Evolutionary conservation across 2,888 invertebrate species (phyloP).

Genomic region (Craniophora ligustri): DNA sequence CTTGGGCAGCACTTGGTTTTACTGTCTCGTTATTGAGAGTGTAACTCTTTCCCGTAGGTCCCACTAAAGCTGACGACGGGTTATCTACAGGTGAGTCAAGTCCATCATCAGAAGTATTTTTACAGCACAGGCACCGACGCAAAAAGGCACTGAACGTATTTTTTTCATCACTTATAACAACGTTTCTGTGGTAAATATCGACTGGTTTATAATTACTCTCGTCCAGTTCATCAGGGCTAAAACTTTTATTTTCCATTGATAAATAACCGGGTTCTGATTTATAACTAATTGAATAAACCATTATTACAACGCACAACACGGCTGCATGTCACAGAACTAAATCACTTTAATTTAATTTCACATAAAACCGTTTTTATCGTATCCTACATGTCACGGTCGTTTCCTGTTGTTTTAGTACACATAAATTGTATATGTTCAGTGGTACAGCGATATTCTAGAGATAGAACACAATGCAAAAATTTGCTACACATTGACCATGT

Average conservation of each 20-base stretch:
- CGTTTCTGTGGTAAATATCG: slow-evolving; percentile 69
- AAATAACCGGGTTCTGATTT: slow-evolving; percentile 68
- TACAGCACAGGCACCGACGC: slow-evolving; percentile 69
- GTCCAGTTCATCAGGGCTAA: slow-evolving; percentile 52
- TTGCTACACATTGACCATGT: slow-evolving; percentile 17
- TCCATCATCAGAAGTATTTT: slow-evolving; percentile 54
- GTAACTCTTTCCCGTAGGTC: slow-evolving; percentile 73
- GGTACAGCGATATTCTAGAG: slow-evolving; percentile 64
- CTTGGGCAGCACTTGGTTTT: slow-evolving; percentile 34
- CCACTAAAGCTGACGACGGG: slow-evolving; percentile 71
- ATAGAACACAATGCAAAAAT: slow-evolving; percentile 58
- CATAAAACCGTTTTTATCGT: slow-evolving; percentile 80
- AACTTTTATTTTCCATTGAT: slow-evolving; percentile 68
- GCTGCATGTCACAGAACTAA: slow-evolving; percentile 63
- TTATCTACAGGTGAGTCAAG: slow-evolving; percentile 64
- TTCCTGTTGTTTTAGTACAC: slow-evolving; percentile 74
- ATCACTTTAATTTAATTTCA: slow-evolving; percentile 67
- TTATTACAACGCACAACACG: slow-evolving; percentile 65
- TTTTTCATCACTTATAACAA: slow-evolving; percentile 55
- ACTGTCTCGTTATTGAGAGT: slow-evolving; percentile 62
- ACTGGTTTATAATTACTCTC: slow-evolving; percentile 67
- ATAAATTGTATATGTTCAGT: slow-evolving; percentile 44
- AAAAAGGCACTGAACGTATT: slow-evolving; percentile 64
- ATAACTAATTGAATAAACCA: slow-evolving; percentile 65
- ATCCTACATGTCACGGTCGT: slow-evolving; percentile 75